Percentiles rank a stretch among this genome's conserved stretches.
Conservation (phyloP, 2,888 invertebrate genomes). For the Papilio elwesi region DNA sequence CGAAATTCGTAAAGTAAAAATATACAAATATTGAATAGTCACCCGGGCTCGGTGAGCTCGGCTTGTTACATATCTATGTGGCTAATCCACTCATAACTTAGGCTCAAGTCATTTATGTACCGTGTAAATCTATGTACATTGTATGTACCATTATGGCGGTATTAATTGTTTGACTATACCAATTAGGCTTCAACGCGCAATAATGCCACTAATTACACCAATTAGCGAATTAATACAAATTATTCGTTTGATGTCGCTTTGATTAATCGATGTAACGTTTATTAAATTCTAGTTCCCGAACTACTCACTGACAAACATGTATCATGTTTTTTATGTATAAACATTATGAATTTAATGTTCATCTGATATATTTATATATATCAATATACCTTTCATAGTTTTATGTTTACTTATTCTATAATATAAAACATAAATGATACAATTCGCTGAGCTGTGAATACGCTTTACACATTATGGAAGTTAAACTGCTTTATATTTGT, state of each 20-base stretch:
- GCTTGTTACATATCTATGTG: conserved; percentile 15
- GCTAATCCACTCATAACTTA: conserved; percentile 39
- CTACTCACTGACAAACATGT: too few relatives aligned
- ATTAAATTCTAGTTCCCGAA: background rate
- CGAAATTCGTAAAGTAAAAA: too few relatives aligned
- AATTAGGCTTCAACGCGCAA: conserved; percentile 26
- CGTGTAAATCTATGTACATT: conserved; percentile 24
- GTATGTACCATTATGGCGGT: conserved; percentile 31
- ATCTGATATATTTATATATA: too few relatives aligned
- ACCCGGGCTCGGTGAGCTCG: background rate
- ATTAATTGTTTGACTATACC: conserved; percentile 33
- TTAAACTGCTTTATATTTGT: too few relatives aligned
- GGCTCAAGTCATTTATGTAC: conserved; percentile 34
- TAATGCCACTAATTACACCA: conserved; percentile 25
- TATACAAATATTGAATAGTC: background rate
- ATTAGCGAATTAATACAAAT: conserved; percentile 25
- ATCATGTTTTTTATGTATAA: too few relatives aligned
- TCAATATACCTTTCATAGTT: too few relatives aligned
- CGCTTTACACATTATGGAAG: too few relatives aligned
- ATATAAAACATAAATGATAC: too few relatives aligned
- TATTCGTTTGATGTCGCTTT: conserved; percentile 15
- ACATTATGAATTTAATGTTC: too few relatives aligned
- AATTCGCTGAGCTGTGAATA: too few relatives aligned
- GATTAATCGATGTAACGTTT: conserved; percentile 15
- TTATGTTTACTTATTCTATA: too few relatives aligned